Conservation (phyloP, 2,113 vertebrate species). For the Syrrhaptes paradoxus region DNA sequence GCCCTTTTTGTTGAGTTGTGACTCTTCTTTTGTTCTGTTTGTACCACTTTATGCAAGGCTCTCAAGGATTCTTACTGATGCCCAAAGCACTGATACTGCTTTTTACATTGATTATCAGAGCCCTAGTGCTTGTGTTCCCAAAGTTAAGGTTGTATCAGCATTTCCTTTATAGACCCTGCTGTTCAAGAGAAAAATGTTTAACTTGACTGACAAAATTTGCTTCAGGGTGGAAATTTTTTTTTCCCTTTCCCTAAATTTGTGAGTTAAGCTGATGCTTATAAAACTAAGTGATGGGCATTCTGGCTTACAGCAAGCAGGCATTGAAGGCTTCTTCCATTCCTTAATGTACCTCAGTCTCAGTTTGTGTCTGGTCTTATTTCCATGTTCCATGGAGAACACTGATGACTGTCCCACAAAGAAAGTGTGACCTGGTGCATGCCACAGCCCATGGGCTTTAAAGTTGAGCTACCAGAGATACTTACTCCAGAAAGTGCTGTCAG, state of each 20-base stretch:
- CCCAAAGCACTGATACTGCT: not conserved
- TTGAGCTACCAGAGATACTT: not conserved
- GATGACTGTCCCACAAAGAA: not conserved
- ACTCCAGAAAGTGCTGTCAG: not conserved
- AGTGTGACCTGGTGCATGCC: not conserved
- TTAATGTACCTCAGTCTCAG: not conserved
- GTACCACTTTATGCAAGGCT: not conserved
- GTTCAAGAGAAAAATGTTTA: slow-evolving; percentile 44
- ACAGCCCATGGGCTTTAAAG: not conserved
- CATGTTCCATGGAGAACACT: not conserved
- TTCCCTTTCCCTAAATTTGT: not conserved
- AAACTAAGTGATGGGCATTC: slow-evolving; percentile 49
- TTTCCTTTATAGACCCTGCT: slow-evolving; percentile 60
- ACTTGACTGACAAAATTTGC: slow-evolving; percentile 61
- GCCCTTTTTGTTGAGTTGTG: not conserved
- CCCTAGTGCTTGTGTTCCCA: slow-evolving; percentile 6
- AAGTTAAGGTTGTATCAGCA: slow-evolving; percentile 57
- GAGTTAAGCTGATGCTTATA: slow-evolving; percentile 38
- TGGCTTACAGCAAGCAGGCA: not conserved
- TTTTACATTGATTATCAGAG: slow-evolving; percentile 56
- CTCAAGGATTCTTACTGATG: not conserved
- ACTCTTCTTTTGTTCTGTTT: not conserved
- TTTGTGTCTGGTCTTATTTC: not conserved
- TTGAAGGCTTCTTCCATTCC: not conserved
- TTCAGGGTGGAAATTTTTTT: not conserved